phyloP scores from a whole-genome alignment of 2,113 vertebrate genomes.

The Hemicordylus capensis region DNA sequence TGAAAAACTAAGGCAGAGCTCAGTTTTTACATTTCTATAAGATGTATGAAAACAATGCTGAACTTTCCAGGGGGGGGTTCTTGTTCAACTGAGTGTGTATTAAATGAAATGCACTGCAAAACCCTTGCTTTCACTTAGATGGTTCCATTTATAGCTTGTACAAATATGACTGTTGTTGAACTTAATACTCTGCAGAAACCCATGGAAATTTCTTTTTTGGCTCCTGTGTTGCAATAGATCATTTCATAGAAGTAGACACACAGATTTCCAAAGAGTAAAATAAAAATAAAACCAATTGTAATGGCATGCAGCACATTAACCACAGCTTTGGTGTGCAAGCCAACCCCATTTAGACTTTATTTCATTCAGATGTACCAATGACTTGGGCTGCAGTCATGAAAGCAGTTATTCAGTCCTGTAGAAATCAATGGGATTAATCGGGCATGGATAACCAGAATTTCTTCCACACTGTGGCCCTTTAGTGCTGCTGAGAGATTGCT shows the following conservation, averaged over 20 bases:
- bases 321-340: slow-evolving; percentile 2
- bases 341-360: background rate
- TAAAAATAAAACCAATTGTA: slow-evolving; percentile 22
- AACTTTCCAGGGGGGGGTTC: background rate
- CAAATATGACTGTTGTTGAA: slow-evolving; percentile 12
- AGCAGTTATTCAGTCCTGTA: background rate
- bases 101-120: background rate
- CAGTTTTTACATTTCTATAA: background rate
- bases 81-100: background rate
- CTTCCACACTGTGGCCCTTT: too few species aligned
- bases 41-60: slow-evolving; percentile 4
- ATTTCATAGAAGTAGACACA: slow-evolving; percentile 10
- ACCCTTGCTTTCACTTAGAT: background rate
- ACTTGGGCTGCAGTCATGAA: background rate
- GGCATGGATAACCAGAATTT: background rate
- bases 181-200: background rate
- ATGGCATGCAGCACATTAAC: background rate
- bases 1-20: background rate
- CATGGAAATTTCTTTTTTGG: slow-evolving; percentile 14
- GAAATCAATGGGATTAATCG: background rate
- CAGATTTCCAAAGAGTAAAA: background rate
- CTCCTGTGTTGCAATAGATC: background rate
- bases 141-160: slow-evolving; percentile 5
- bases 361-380: slow-evolving; percentile 5
- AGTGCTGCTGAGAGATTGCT: too few species aligned